Evolutionary conservation across 2,797 vertebrate species (phyloP).

Genomic region (Cynodonichthys magdalenae): DNA sequence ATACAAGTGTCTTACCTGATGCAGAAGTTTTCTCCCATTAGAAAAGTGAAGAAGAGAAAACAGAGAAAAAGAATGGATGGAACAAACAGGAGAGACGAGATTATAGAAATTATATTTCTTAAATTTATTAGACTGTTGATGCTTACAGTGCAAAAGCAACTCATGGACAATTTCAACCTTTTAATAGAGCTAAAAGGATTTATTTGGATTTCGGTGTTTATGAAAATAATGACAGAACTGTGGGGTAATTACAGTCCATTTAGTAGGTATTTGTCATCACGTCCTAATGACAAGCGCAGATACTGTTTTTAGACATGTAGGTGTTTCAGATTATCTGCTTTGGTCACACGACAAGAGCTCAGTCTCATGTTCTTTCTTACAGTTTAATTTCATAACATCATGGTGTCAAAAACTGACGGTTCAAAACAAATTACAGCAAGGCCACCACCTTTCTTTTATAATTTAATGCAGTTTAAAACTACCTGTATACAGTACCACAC

Average conservation of each 20-base stretch:
- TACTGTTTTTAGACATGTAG: no score
- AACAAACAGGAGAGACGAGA: conserved; percentile 65
- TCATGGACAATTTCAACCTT: no score
- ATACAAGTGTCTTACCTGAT: conserved; percentile 39
- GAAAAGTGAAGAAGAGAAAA: conserved; percentile 2
- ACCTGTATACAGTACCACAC: no score
- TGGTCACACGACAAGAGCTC: not conserved
- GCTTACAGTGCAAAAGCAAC: not conserved
- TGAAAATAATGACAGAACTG: no score
- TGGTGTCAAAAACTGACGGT: conserved; percentile 4
- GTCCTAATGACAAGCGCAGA: no score
- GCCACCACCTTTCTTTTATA: not conserved
- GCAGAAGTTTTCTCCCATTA: conserved; percentile 41
- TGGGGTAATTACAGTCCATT: no score
- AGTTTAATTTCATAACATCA: conserved; percentile 18
- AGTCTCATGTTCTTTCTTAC: not conserved
- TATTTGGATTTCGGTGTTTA: no score
- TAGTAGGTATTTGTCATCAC: no score
- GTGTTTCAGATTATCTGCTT: conserved; percentile 2
- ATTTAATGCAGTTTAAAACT: not conserved
- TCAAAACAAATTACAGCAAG: conserved; percentile 12
- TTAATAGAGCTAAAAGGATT: no score
- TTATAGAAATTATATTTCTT: conserved; percentile 40
- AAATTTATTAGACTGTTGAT: not conserved
- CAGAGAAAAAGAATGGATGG: conserved; percentile 46